Evolutionary conservation across 2,797 vertebrate species (phyloP).

Genomic region (Peromyscus attwateri): DNA sequence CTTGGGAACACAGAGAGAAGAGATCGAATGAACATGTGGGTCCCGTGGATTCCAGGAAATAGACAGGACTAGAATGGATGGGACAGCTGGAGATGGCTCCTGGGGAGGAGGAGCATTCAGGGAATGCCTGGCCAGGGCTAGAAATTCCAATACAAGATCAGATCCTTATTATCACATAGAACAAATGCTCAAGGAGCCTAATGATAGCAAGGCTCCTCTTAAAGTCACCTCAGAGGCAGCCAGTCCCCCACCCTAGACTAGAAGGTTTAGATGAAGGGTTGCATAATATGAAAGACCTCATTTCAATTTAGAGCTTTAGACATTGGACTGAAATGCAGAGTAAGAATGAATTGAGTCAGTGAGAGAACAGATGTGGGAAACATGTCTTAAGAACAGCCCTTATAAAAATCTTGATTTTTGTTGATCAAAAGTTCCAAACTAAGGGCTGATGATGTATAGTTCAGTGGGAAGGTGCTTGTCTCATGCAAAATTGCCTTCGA

Average conservation of each 20-base stretch:
- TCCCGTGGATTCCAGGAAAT: neutral
- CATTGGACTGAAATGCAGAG: neutral
- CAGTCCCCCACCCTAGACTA: neutral
- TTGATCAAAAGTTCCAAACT: slow-evolving; percentile 29
- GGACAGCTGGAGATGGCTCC: neutral
- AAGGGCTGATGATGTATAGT: neutral
- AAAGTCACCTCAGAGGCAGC: neutral
- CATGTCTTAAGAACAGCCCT: neutral
- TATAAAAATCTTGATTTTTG: slow-evolving; percentile 18
- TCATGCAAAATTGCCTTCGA: slow-evolving; percentile 7
- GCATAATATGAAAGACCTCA: neutral
- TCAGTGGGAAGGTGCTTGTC: neutral
- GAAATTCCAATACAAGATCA: slow-evolving; percentile 35
- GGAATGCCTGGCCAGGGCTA: neutral
- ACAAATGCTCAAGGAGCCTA: neutral
- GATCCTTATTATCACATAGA: slow-evolving; percentile 30
- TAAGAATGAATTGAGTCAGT: slow-evolving; percentile 33
- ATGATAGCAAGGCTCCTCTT: slow-evolving; percentile 14
- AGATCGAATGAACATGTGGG: neutral
- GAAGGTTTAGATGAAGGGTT: neutral
- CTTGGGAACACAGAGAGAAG: neutral
- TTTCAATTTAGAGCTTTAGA: neutral
- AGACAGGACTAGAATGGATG: neutral
- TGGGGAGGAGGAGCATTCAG: neutral
- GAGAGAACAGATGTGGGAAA: neutral